Conservation (phyloP, 1,140 invertebrate genomes). For the Drosophila aff. region DNA sequence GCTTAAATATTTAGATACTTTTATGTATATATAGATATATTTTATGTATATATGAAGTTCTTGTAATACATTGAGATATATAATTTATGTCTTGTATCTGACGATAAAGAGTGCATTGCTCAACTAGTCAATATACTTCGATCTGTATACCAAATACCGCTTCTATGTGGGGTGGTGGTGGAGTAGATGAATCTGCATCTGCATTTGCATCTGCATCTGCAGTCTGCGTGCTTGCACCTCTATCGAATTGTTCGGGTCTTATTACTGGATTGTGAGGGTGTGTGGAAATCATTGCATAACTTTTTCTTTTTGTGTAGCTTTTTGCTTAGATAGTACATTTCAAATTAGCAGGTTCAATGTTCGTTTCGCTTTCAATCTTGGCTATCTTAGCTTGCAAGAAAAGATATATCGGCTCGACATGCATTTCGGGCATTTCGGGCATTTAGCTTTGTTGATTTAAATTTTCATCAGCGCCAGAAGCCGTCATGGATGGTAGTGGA, state of each 20-base stretch:
- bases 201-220: constrained; percentile 35
- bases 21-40: constrained; percentile 47
- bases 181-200: constrained; percentile 44
- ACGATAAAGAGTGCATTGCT: constrained; percentile 78
- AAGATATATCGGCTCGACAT: constrained; percentile 65
- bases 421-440: constrained; percentile 73
- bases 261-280: constrained; percentile 46
- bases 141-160: constrained; percentile 48
- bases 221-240: constrained; percentile 50
- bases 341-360: constrained; percentile 61
- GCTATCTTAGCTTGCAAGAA: constrained; percentile 40
- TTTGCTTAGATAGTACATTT: constrained; percentile 67
- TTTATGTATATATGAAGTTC: constrained; percentile 64
- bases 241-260: constrained; percentile 35
- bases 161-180: constrained; percentile 54
- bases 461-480: constrained; percentile 85
- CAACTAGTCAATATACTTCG: constrained; percentile 77
- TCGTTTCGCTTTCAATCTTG: constrained; percentile 41
- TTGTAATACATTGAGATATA: constrained; percentile 69
- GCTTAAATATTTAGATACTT: constrained; percentile 77
- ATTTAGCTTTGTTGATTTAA: constrained; percentile 85
- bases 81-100: constrained; percentile 71
- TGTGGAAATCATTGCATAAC: constrained; percentile 71
- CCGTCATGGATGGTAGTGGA: constrained; percentile 85
- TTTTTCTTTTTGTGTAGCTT: constrained; percentile 53